phyloP scores from a whole-genome alignment of 2,113 vertebrate genomes.

The Zootoca vivipara region DNA sequence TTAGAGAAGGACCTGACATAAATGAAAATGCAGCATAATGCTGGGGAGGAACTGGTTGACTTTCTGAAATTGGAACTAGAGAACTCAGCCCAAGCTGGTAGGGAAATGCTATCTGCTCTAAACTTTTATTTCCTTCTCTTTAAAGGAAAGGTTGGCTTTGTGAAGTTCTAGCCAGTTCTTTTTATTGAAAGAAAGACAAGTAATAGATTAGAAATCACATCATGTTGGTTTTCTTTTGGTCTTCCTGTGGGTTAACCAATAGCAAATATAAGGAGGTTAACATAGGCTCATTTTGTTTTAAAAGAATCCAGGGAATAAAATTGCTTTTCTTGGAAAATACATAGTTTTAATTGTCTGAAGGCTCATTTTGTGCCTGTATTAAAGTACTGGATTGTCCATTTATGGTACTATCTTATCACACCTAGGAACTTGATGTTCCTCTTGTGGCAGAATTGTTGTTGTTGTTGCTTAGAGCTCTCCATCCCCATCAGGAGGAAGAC shows the following conservation, averaged over 20 bases:
- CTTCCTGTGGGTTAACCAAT: neutral
- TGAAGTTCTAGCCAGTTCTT: conserved; percentile 30
- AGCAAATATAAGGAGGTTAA: conserved; percentile 20
- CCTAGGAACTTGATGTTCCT: neutral
- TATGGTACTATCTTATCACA: conserved; percentile 6
- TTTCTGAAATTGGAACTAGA: conserved; percentile 34
- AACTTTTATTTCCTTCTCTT: conserved; percentile 24
- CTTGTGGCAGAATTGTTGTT: neutral
- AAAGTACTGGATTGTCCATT: neutral
- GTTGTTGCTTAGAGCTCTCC: neutral
- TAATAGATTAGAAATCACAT: conserved; percentile 37
- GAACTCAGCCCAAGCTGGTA: conserved; percentile 39
- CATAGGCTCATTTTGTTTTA: neutral
- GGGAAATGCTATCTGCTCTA: conserved; percentile 50
- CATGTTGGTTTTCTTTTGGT: conserved; percentile 12
- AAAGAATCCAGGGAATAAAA: neutral
- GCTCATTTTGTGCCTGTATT: neutral
- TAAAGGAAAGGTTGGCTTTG: neutral
- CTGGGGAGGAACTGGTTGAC: conserved; percentile 30
- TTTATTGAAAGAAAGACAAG: conserved; percentile 18
- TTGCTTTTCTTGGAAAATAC: neutral
- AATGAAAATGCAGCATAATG: conserved; percentile 52
- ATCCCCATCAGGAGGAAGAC: neutral
- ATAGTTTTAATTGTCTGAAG: neutral
- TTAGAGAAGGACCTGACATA: conserved; percentile 19